Evolutionary conservation across 2,797 vertebrate species (phyloP), one percentile per base, ranked within the genome.

Genomic region (Typhlichthys eigenmanni): DNA sequence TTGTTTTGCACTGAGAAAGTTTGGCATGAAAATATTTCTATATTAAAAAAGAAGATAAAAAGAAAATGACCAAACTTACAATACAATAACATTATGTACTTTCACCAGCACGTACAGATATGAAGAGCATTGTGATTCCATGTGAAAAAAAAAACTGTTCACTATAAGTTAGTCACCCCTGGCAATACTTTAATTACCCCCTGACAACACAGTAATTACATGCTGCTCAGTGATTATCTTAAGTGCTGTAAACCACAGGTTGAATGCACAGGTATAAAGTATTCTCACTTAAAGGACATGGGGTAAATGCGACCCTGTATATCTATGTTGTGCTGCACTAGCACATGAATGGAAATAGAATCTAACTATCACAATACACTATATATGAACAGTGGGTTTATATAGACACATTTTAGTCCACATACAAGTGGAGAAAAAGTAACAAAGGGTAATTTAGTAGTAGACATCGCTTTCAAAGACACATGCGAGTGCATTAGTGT

Each of bases 401-500:
- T 53, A 19, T 54, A 54, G 9, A 54, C 14, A 16, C 24, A 24
- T 24, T 24, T 24, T 24, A 24, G 24, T 24, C 24, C 24, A 24
- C 24, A 24, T 24, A 24, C 7, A 24, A 19, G 88, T 65, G 69
- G 75, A 64, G 55, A 77, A 69, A 81, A 79, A 57, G 83, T 58
- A 64, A 65, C 75, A 78, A 73, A 85, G 76, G 69, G 89, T 83
- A 71, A 82, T 85, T 77, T 85, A 87, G 83, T 82, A 89, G 82
- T 86, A 87, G 84, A 83, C 78, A 79, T 72, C 64, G 3, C 85
- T 84, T 88, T 79, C 76, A 80, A 84, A 73, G 89, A 79, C 78
- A 87, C 66, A 75, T 69, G 83, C 85, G 76, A 74, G 83, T 84
- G 88, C 88, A 79, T 90, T 54, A 64, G 90, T 91, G 87, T 87